A percentile compares a stretch with the other conserved stretches of the same genome.
Evolutionary conservation across 2,888 invertebrate species (phyloP).

Genomic region (Linyphia triangularis): DNA sequence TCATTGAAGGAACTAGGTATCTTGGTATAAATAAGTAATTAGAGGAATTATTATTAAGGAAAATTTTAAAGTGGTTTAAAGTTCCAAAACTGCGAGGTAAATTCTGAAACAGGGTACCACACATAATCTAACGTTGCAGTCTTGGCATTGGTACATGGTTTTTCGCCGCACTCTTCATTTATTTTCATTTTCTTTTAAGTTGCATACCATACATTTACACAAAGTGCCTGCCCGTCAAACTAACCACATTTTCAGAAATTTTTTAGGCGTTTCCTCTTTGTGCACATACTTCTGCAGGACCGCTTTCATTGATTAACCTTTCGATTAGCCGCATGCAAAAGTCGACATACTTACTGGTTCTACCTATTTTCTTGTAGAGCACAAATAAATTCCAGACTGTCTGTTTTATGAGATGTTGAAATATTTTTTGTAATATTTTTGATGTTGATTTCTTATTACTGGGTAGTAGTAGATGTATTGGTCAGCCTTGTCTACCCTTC

Average conservation of each 20-base stretch:
- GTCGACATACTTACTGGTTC: background rate
- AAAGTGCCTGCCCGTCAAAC: slow-evolving; percentile 7
- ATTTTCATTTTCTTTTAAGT: background rate
- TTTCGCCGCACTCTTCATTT: background rate
- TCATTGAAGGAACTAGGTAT: no score
- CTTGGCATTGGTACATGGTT: background rate
- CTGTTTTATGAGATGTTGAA: slow-evolving; percentile 36
- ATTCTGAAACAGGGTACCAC: no score
- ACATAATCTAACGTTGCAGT: slow-evolving; percentile 1
- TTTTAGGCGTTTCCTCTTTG: background rate
- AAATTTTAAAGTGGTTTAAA: no score
- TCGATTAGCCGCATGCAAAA: background rate
- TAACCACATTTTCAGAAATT: no score
- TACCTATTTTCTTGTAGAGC: background rate
- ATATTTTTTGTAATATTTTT: slow-evolving; percentile 47
- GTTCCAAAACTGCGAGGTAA: background rate
- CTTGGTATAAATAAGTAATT: no score
- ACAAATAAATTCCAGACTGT: slow-evolving; percentile 10
- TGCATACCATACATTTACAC: background rate
- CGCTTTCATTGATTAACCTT: background rate
- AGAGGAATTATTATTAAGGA: no score
- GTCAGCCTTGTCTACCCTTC: slow-evolving; percentile 5
- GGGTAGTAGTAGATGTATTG: slow-evolving; percentile 6
- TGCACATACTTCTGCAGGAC: background rate
- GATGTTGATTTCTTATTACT: slow-evolving; percentile 19